Evolutionary conservation across 2,113 vertebrate genomes (phyloP).

Genomic region (Oncorhynchus nerka): DNA sequence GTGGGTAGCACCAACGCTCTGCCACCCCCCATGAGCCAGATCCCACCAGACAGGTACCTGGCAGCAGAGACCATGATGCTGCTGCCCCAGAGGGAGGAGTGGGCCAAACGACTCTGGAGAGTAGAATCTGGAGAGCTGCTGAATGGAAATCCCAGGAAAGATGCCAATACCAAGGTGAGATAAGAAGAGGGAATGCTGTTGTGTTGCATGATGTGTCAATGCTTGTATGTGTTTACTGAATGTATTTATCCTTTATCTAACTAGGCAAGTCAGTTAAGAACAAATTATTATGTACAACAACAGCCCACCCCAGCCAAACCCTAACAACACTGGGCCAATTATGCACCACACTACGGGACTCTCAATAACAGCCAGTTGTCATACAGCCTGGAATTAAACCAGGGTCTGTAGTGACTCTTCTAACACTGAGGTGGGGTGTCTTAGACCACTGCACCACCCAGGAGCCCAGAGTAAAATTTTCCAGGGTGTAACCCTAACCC

Average conservation of each 20-base stretch:
- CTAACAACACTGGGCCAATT: too few species aligned
- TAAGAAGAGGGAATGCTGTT: too few species aligned
- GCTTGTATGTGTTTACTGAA: not conserved
- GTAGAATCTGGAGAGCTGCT: constrained; percentile 65
- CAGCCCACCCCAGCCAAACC: too few species aligned
- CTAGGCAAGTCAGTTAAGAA: too few species aligned
- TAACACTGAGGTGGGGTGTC: too few species aligned
- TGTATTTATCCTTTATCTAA: not conserved
- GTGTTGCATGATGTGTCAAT: constrained; percentile 27
- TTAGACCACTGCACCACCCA: too few species aligned
- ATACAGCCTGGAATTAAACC: too few species aligned
- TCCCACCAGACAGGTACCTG: constrained; percentile 83
- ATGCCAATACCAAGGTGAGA: constrained; percentile 80
- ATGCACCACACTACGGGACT: too few species aligned
- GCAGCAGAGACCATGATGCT: constrained; percentile 66
- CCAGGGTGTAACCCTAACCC: too few species aligned
- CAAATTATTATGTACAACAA: too few species aligned
- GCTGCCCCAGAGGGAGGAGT: constrained; percentile 76
- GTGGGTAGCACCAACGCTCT: constrained; percentile 75
- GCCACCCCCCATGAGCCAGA: constrained; percentile 86
- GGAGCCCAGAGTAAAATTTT: not conserved
- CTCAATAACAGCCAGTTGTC: too few species aligned
- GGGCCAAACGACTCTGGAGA: constrained; percentile 76
- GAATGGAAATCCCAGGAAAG: constrained; percentile 74
- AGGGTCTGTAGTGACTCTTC: too few species aligned